A percentile compares a stretch with the other conserved stretches of the same genome.
These are phyloP conservation scores for Sesia bembeciformis DNA, from an alignment of 2,888 invertebrate species.

Conservation along the genomic window DNA sequence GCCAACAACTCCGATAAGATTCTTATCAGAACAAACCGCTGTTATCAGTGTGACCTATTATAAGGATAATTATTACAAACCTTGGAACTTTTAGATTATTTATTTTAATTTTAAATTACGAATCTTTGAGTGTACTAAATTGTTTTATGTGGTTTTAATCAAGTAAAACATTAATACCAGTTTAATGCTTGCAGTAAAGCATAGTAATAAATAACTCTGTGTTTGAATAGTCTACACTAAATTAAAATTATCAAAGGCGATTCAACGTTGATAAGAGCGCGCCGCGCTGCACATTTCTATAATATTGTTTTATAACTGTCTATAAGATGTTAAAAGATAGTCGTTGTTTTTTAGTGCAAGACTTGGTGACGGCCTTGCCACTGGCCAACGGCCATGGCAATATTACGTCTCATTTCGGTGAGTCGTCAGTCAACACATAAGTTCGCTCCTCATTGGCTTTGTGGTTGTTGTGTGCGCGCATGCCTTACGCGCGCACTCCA, in stretches of 20 bases:
- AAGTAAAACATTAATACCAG: too few relatives aligned
- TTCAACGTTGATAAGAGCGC: constrained; percentile 16
- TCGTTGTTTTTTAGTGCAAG: constrained; percentile 75
- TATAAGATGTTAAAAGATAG: constrained; percentile 68
- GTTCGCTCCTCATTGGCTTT: constrained; percentile 63
- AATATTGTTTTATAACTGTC: constrained; percentile 8
- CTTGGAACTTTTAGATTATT: too few relatives aligned
- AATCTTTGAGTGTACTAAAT: too few relatives aligned
- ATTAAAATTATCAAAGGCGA: constrained; percentile 19
- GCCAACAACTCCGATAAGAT: constrained; percentile 47
- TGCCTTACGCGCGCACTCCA: constrained; percentile 43
- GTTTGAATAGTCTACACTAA: background rate
- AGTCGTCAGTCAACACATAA: constrained; percentile 63
- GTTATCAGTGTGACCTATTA: constrained; percentile 66
- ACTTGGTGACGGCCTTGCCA: constrained; percentile 74
- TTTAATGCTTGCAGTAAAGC: too few relatives aligned
- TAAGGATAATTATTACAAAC: too few relatives aligned
- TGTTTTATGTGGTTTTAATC: too few relatives aligned
- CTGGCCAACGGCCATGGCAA: constrained; percentile 73
- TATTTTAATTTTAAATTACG: too few relatives aligned
- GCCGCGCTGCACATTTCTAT: constrained; percentile 8
- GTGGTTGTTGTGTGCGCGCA: constrained; percentile 65
- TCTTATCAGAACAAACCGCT: constrained; percentile 56
- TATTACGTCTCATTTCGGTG: constrained; percentile 73
- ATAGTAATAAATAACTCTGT: background rate